Evolutionary conservation across 2,888 invertebrate species (phyloP).

Genomic region (Ariolimax columbianus): DNA sequence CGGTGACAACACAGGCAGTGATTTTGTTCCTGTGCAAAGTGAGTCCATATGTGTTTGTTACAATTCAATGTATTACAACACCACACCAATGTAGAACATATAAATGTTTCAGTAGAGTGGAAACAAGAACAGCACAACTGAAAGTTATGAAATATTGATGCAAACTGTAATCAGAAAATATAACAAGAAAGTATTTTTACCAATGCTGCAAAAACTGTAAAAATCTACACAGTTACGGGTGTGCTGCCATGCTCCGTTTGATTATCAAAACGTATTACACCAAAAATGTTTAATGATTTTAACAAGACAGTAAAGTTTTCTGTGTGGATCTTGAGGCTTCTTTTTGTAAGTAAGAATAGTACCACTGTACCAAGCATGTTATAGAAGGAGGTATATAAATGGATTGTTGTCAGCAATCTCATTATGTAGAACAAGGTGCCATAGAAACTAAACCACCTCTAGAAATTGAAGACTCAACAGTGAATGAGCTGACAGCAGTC

Average conservation of each 20-base stretch:
- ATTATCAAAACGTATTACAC: background rate
- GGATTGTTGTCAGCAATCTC: too few species aligned
- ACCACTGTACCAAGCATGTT: too few species aligned
- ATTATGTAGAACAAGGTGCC: too few species aligned
- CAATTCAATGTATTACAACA: background rate
- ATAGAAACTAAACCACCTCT: too few species aligned
- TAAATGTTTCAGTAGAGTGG: background rate
- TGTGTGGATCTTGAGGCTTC: too few species aligned
- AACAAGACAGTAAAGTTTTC: too few species aligned
- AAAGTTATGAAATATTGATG: background rate
- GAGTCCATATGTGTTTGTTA: background rate
- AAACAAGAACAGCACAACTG: background rate
- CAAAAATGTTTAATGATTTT: background rate
- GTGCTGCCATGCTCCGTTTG: background rate
- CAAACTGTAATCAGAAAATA: background rate
- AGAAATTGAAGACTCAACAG: too few species aligned
- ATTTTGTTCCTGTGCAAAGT: background rate
- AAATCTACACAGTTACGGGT: background rate
- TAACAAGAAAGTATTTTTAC: background rate
- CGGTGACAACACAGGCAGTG: background rate
- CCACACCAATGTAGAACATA: background rate
- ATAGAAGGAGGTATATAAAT: too few species aligned
- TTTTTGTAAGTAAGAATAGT: too few species aligned
- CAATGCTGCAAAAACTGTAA: background rate
- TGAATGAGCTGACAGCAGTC: too few species aligned